These are phyloP conservation scores for Sebastes flavidus DNA, from an alignment of 2,797 vertebrate genomes.

Conservation along the genomic window DNA sequence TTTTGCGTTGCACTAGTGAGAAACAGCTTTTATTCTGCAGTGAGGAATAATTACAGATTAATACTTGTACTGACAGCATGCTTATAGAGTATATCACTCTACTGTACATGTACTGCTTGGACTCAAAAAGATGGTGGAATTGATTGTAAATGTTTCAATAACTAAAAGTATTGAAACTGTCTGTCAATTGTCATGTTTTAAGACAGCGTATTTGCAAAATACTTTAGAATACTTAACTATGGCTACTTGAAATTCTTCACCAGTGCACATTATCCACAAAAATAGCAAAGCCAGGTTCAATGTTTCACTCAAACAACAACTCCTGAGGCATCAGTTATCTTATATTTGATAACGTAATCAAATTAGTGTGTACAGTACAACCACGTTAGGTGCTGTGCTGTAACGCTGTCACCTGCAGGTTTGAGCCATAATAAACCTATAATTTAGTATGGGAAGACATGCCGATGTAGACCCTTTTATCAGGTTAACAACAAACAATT, in stretches of 20 bases:
- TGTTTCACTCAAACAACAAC: not conserved
- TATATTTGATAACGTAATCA: not conserved
- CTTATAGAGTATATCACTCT: not conserved
- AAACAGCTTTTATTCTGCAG: not conserved
- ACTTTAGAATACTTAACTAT: not conserved
- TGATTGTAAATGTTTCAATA: not conserved
- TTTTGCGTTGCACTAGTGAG: too few relatives aligned
- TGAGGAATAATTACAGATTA: not conserved
- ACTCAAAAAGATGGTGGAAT: not conserved
- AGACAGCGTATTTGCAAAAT: not conserved
- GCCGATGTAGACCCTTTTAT: not conserved
- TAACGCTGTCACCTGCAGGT: conserved; percentile 8
- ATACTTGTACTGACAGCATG: not conserved
- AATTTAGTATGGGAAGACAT: not conserved
- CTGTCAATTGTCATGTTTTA: not conserved
- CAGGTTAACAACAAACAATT: conserved; percentile 1
- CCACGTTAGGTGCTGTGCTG: not conserved
- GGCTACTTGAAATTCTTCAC: not conserved
- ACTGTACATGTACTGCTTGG: not conserved
- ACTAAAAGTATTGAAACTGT: not conserved
- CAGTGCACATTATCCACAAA: not conserved
- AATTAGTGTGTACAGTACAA: not conserved
- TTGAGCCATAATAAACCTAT: not conserved
- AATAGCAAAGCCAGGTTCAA: not conserved
- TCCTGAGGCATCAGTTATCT: not conserved